Evolutionary conservation across 2,888 invertebrate species (phyloP), one percentile per base, ranked within the genome.

Genomic region (Anaspis maculata): DNA sequence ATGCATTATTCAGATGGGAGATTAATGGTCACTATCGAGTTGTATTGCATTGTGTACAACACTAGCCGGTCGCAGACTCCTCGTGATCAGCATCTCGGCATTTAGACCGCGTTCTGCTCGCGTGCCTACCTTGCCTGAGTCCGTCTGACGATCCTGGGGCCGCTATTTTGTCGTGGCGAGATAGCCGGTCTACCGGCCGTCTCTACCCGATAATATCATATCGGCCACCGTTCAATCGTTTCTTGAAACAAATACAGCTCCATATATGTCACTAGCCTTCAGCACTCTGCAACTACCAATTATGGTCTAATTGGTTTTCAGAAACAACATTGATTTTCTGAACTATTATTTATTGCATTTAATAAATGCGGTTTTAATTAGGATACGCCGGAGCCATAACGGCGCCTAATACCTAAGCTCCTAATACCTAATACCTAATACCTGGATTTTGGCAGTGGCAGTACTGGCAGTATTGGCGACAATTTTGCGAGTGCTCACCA

Each of bases 261-360:
- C 63, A 54, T 64, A 64, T 64, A 65, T 57, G 62, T 60, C 59
- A 60, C 57, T 57, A 59, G 59, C 60, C 61, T 63, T 60, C 62
- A 57, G 57, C 61, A 61, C 62, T 62, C 61, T 57, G 57, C 62
- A 56, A 54, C 60, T 61, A 57, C 65, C 65, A 59, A 63, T 64
- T 66, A 66, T 63, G 64, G 64, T 62, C 63, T 66, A 66, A 66
- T 66, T 64, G 65, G 61, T 64, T 66, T 64, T 61, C 54, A 62
- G 64, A 64, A 64, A 59, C 55, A 59, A 62, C 62, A 62, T 63
- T 62, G 62, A 63, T 63, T 63, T 62, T 64, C 57, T 54, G 57
- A 54, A 58, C 54, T 57, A 49, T 54, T 57, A 55, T 54, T 57
- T 59, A 56, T 59, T 52, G 52, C 54, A 49, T 53, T 58, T 57